phyloP scores from a whole-genome alignment of 2,797 vertebrate species.

The Oceanodroma leucorhoa region DNA sequence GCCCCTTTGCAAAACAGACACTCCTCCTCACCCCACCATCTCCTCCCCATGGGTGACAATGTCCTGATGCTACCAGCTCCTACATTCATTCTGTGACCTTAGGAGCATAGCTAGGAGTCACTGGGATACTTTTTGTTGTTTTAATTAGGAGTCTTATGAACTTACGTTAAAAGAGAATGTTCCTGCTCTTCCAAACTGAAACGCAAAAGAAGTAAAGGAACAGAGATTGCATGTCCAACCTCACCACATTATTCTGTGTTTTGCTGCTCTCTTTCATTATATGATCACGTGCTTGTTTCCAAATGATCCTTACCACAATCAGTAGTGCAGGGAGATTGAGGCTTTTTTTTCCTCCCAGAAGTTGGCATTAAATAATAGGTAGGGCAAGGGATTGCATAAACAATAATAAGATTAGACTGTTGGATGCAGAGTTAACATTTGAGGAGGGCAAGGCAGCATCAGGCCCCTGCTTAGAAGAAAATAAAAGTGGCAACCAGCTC shows the following conservation, averaged over 20 bases:
- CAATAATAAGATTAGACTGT: not conserved
- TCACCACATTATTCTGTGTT: not conserved
- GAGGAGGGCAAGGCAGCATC: not conserved
- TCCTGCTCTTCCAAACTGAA: not conserved
- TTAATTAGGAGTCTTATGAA: not conserved
- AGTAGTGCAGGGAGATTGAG: not conserved
- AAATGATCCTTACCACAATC: not conserved
- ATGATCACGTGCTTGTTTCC: not conserved
- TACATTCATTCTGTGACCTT: not conserved
- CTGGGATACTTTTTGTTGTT: not conserved
- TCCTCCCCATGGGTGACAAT: not conserved
- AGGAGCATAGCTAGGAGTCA: not conserved
- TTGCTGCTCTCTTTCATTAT: not conserved
- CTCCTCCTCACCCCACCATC: not conserved
- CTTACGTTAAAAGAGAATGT: not conserved
- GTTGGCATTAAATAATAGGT: not conserved
- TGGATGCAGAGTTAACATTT: not conserved
- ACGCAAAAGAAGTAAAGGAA: not conserved
- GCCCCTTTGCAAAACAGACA: not conserved
- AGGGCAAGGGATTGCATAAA: not conserved
- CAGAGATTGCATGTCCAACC: not conserved
- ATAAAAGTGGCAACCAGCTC: not conserved
- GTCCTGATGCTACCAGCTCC: not conserved
- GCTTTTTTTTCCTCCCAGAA: not conserved
- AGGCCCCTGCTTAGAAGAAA: not conserved